phyloP scores from a whole-genome alignment of 2,113 vertebrate genomes.

The Galemys pyrenaicus region DNA sequence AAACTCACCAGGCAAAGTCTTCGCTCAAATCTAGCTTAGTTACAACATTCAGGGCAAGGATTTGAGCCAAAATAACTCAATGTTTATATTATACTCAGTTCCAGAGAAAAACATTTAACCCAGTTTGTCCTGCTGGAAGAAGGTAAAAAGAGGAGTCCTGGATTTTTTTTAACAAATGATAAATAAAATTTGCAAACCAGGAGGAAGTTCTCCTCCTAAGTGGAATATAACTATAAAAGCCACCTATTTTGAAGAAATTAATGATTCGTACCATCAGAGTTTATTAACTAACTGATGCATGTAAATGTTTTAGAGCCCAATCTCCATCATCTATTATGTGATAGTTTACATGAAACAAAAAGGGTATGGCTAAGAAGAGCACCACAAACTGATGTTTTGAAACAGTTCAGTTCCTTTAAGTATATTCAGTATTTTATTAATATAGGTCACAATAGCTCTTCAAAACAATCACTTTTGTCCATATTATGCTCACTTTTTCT shows the following conservation, averaged over 20 bases:
- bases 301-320: neutral
- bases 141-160: neutral
- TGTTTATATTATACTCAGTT: neutral
- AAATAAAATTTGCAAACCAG: neutral
- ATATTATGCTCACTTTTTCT: neutral
- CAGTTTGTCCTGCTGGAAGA: neutral
- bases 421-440: constrained; percentile 38
- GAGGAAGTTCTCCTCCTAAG: neutral
- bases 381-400: neutral
- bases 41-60: neutral
- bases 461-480: constrained; percentile 21
- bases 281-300: constrained; percentile 36
- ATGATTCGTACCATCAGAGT: neutral
- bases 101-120: neutral
- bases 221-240: constrained; percentile 23
- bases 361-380: constrained; percentile 13
- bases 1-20: neutral
- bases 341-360: constrained; percentile 33
- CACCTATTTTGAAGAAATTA: constrained; percentile 52
- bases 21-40: neutral
- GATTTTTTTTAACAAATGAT: neutral
- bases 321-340: neutral
- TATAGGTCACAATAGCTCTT: neutral
- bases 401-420: constrained; percentile 35
- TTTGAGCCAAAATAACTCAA: neutral